phyloP scores from a whole-genome alignment of 2,888 invertebrate species.

The Mythimna albipuncta region DNA sequence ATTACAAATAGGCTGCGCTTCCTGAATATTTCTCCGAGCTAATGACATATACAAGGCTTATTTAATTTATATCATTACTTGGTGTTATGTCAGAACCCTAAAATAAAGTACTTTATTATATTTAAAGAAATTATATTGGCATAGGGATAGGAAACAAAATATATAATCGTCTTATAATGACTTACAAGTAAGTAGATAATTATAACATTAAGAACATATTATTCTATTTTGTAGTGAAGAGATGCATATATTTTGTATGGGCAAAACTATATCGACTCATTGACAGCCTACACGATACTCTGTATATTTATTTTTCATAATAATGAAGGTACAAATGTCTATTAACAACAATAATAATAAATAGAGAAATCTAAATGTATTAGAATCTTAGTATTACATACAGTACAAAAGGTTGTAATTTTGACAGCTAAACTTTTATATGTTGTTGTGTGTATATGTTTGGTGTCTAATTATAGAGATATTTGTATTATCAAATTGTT shows the following conservation, averaged over 20 bases:
- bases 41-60: not conserved
- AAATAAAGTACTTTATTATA: not conserved
- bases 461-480: not conserved
- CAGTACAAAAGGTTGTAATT: conserved; percentile 7
- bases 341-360: not conserved
- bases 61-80: not conserved
- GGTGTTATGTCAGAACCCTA: not conserved
- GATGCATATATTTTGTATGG: not conserved
- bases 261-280: not conserved
- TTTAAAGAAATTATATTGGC: not conserved
- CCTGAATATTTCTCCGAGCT: not conserved
- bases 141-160: not conserved
- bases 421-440: conserved; percentile 5
- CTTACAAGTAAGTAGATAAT: not conserved
- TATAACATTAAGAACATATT: not conserved
- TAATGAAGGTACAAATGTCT: conserved; percentile 4
- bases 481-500: not conserved
- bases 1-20: conserved; percentile 3
- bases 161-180: not conserved
- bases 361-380: not conserved
- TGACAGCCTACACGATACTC: not conserved
- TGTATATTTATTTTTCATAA: conserved; percentile 11
- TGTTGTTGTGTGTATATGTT: not conserved
- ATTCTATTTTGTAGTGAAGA: conserved; percentile 22
- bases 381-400: conserved; percentile 2